Conservation (phyloP, 2,113 vertebrate species). For the Chlorodrepanis virens region DNA sequence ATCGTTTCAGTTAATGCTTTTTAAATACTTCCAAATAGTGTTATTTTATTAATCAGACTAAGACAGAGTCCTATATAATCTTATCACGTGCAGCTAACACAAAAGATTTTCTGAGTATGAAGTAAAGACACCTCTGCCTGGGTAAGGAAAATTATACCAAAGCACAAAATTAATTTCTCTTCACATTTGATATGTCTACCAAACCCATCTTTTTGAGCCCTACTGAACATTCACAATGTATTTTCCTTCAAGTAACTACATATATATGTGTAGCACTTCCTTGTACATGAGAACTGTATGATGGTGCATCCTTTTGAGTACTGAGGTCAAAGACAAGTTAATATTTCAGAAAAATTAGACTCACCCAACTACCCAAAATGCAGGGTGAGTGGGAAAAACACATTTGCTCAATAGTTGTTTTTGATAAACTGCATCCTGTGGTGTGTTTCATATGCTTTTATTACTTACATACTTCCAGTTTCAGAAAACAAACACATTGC, state of each 20-base stretch:
- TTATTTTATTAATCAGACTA: not conserved
- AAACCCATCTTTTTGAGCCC: not conserved
- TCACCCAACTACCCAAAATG: not conserved
- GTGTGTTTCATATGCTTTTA: not conserved
- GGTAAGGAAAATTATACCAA: not conserved
- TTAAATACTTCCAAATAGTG: not conserved
- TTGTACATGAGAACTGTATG: not conserved
- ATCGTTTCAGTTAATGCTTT: not conserved
- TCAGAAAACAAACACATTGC: not conserved
- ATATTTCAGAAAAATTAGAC: not conserved
- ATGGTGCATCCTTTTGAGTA: not conserved
- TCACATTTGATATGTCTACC: not conserved
- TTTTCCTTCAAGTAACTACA: not conserved
- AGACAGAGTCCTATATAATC: not conserved
- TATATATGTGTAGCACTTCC: not conserved
- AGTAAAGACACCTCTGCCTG: not conserved
- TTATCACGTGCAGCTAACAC: not conserved
- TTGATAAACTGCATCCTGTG: not conserved
- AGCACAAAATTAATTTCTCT: not conserved
- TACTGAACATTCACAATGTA: not conserved
- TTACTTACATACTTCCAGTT: not conserved
- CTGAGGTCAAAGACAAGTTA: not conserved
- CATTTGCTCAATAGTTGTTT: not conserved
- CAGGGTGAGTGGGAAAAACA: not conserved
- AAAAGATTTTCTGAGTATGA: not conserved